A percentile compares a stretch with the other conserved stretches of the same genome.
Evolutionary conservation across 2,888 invertebrate species (phyloP).

Genomic region (Neocrepidodera transversa): DNA sequence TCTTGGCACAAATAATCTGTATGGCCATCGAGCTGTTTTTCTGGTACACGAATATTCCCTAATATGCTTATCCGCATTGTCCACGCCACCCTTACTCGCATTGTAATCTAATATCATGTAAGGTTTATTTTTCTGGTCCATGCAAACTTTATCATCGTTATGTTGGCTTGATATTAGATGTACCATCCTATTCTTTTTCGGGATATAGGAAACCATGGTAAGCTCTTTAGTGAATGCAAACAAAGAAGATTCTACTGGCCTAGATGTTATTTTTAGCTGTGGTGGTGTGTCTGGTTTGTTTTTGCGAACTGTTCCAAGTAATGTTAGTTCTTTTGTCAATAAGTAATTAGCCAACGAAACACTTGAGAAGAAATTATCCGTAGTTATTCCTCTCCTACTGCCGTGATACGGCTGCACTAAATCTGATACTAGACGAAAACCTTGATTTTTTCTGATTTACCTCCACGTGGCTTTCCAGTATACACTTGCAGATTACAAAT

Average conservation of each 20-base stretch:
- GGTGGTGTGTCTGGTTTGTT: constrained; percentile 24
- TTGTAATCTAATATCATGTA: too few species aligned
- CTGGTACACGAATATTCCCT: too few species aligned
- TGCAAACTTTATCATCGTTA: too few species aligned
- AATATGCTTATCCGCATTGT: too few species aligned
- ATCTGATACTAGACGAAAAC: constrained; percentile 30
- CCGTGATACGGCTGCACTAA: constrained; percentile 20
- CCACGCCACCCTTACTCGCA: too few species aligned
- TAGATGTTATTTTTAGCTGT: constrained; percentile 10
- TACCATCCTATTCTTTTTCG: too few species aligned
- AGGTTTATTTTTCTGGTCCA: too few species aligned
- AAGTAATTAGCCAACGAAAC: constrained; percentile 25
- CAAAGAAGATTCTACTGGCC: constrained; percentile 11
- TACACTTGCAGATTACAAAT: constrained; percentile 38
- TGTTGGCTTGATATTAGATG: too few species aligned
- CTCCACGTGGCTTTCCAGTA: constrained; percentile 29
- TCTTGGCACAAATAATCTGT: too few species aligned
- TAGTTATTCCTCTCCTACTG: constrained; percentile 33
- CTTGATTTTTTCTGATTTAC: constrained; percentile 29
- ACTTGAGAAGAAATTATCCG: constrained; percentile 29
- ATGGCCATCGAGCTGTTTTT: too few species aligned
- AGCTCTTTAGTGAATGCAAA: constrained; percentile 7
- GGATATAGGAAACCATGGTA: too few species aligned
- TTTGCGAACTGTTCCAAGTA: constrained; percentile 27
- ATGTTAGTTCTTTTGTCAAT: constrained; percentile 27